Conservation (phyloP, 2,888 invertebrate genomes). For the Nephrotoma appendiculata region DNA sequence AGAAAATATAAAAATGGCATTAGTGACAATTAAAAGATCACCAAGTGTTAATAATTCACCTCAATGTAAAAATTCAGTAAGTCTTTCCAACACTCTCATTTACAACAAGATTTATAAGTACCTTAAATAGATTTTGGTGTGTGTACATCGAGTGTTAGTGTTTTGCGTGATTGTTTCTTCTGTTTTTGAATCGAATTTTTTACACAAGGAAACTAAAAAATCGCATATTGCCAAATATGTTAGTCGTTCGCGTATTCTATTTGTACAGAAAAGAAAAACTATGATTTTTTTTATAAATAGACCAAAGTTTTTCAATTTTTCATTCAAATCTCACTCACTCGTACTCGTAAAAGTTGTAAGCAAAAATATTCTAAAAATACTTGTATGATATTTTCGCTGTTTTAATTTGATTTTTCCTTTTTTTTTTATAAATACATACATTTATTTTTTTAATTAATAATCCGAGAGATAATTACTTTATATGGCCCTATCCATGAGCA, state of each 20-base stretch:
- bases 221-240: not conserved
- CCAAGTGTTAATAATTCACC: constrained; percentile 54
- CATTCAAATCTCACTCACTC: not conserved
- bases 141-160: not conserved
- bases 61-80: constrained; percentile 16
- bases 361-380: not conserved
- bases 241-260: not conserved
- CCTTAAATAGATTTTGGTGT: not conserved
- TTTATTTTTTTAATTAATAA: not conserved
- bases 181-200: not conserved
- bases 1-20: constrained; percentile 37
- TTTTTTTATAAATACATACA: not conserved
- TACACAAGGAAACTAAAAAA: not conserved
- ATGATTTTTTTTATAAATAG: not conserved
- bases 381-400: not conserved
- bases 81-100: not conserved
- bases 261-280: not conserved
- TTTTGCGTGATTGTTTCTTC: not conserved
- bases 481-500: not conserved
- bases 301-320: not conserved
- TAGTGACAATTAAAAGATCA: constrained; percentile 58
- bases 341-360: not conserved
- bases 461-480: not conserved
- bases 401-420: not conserved
- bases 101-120: not conserved